These are phyloP conservation scores for Coregonus ussuriensis DNA, from an alignment of 2,797 vertebrate species.

Conservation along the genomic window DNA sequence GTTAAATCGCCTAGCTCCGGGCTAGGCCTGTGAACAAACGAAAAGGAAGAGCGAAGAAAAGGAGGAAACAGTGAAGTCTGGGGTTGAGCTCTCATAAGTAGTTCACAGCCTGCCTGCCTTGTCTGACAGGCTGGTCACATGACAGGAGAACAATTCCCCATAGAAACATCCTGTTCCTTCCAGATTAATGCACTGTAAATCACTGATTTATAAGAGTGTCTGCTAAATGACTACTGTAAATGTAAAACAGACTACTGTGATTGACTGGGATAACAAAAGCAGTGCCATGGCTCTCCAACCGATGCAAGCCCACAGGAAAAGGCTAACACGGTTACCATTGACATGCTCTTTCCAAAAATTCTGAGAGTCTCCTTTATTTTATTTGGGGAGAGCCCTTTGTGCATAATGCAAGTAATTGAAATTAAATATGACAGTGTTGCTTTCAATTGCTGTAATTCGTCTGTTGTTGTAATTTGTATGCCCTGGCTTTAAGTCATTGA, in stretches of 20 bases:
- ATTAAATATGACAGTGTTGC: slow-evolving; percentile 1
- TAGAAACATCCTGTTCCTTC: slow-evolving; percentile 60
- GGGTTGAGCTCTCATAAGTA: neutral
- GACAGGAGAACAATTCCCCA: slow-evolving; percentile 47
- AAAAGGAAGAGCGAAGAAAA: neutral
- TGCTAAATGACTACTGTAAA: too few relatives aligned
- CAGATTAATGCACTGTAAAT: too few relatives aligned
- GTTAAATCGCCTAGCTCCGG: neutral
- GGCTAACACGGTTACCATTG: slow-evolving; percentile 47
- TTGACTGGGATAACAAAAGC: slow-evolving; percentile 33
- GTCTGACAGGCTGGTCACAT: slow-evolving; percentile 45
- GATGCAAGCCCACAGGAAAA: neutral
- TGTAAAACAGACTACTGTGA: slow-evolving; percentile 33
- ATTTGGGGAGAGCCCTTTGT: slow-evolving; percentile 18
- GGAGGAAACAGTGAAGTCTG: slow-evolving; percentile 10
- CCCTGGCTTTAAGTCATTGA: neutral
- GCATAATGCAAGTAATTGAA: neutral
- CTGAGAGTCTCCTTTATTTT: slow-evolving; percentile 35
- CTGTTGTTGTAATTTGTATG: neutral
- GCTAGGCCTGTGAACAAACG: slow-evolving; percentile 7
- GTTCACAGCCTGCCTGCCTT: slow-evolving; percentile 14
- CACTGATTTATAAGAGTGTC: too few relatives aligned
- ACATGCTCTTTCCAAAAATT: slow-evolving; percentile 36
- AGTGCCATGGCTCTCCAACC: slow-evolving; percentile 15
- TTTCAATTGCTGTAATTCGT: neutral